Evolutionary conservation across 2,888 invertebrate genomes (phyloP).

Genomic region (Xylota sylvarum): DNA sequence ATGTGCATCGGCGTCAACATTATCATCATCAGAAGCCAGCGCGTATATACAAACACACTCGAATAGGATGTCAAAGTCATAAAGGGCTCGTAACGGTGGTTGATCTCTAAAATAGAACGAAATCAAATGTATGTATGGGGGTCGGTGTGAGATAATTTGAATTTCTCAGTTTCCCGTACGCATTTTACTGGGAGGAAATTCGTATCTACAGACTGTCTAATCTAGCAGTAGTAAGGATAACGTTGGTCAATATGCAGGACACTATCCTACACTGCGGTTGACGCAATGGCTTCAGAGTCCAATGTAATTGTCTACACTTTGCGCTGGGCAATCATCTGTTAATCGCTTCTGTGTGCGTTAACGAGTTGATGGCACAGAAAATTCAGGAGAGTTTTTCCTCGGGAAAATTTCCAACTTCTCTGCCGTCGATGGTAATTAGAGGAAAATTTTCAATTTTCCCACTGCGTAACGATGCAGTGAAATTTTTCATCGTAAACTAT

Average conservation of each 20-base stretch:
- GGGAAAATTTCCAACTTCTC: constrained; percentile 31
- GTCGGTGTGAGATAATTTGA: constrained; percentile 60
- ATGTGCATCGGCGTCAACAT: constrained; percentile 58
- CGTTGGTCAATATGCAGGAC: constrained; percentile 28
- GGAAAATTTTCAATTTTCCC: constrained; percentile 61
- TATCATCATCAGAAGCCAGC: constrained; percentile 55
- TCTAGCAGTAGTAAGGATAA: constrained; percentile 29
- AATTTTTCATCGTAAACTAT: constrained; percentile 47
- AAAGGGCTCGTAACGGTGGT: constrained; percentile 72
- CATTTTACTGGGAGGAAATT: constrained; percentile 50
- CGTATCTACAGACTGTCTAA: constrained; percentile 24
- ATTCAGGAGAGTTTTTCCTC: constrained; percentile 62
- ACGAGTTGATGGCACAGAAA: constrained; percentile 49
- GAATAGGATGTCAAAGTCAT: constrained; percentile 72
- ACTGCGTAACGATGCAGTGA: constrained; percentile 70
- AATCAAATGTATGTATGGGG: constrained; percentile 32
- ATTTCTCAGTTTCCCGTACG: constrained; percentile 69
- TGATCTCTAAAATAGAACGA: constrained; percentile 69
- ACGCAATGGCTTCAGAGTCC: constrained; percentile 25
- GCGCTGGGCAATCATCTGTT: constrained; percentile 33
- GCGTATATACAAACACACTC: constrained; percentile 34
- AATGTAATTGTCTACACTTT: constrained; percentile 53
- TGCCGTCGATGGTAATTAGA: constrained; percentile 27
- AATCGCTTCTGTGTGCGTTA: constrained; percentile 39
- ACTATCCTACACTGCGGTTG: constrained; percentile 21